Base-by-base conservation (phyloP, 2,888 invertebrate genomes). In the Sycophila texana region DNA sequence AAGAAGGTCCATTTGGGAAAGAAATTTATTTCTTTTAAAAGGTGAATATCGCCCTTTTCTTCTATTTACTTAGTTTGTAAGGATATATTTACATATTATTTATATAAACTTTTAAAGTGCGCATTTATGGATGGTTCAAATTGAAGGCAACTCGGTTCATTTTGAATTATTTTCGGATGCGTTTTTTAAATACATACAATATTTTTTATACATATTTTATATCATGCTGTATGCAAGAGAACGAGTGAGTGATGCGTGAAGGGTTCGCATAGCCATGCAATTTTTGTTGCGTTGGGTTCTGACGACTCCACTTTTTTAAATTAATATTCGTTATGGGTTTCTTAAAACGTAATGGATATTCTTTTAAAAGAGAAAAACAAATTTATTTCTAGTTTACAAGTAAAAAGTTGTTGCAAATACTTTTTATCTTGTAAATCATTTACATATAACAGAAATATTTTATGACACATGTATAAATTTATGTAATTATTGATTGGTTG, bases 41-140 rank as follows among this genome's bases (percentile, higher is more conserved):
- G 81, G 81, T 81, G 81, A 81, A 77, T 81, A 81, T 81, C 67
- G 60, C 72, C 47, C 53, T 75, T 75, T 75, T 51, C n/a, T 57
- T n/a, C 18, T 10, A 26, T 5, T 57, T 18, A 16, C 16, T 71
- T 68, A 58, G 10, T 39, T 12, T 63, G 39, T 74, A 79, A 71
- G 65, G 16, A 79, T 79, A 71, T 30, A 60, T 18, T 22, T 57
- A n/a, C 5, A 47, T 68, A 55, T 57, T 39, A 18, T 53, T 60
- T 47, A 47, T 13, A 30, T 30, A 47, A 13, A 71, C 39, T 58
- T 67, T 80, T 30, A 51, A 39, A n/a, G 16, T 66, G 20, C 63
- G 47, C 18, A 72, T 22, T 12, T 30, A 18, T 47, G 68, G 72
- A 77, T 13, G 26, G 14, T 81, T 78, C 4, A 30, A 55, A 51